Percentiles rank a stretch among this genome's conserved stretches.
Evolutionary conservation across 2,113 vertebrate species (phyloP).

Genomic region (Callionymus lyra): DNA sequence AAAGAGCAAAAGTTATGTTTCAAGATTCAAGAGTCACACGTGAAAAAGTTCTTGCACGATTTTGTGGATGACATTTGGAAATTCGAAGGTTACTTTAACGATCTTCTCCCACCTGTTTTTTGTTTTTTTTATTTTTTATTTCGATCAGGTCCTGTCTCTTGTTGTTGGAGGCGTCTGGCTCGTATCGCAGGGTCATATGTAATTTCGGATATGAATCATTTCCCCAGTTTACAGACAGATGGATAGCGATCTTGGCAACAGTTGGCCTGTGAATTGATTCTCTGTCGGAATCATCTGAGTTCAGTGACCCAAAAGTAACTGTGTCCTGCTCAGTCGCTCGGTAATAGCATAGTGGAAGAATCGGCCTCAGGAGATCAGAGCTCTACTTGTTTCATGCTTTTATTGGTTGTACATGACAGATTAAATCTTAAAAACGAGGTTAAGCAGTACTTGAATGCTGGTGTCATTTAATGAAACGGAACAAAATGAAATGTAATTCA

Average conservation of each 20-base stretch:
- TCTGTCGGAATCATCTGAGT: conserved; percentile 26
- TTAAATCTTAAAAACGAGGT: too few relatives aligned
- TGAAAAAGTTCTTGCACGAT: not conserved
- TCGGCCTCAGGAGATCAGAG: conserved; percentile 28
- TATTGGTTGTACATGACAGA: too few relatives aligned
- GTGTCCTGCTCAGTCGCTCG: conserved; percentile 22
- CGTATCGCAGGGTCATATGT: conserved; percentile 9
- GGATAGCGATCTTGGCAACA: conserved; percentile 2
- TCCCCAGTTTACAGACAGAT: conserved; percentile 1
- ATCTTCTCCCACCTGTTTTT: not conserved
- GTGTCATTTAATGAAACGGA: too few relatives aligned
- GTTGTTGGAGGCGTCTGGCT: conserved; percentile 15
- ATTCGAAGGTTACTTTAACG: too few relatives aligned
- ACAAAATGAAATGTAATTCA: too few relatives aligned
- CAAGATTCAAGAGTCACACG: not conserved
- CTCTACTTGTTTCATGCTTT: too few relatives aligned
- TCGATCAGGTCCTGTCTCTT: conserved; percentile 20
- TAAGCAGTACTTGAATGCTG: too few relatives aligned
- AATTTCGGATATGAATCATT: conserved; percentile 4
- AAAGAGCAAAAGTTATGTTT: conserved; percentile 15
- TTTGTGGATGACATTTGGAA: too few relatives aligned
- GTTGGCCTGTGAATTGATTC: conserved; percentile 17
- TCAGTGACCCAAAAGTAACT: conserved; percentile 38
- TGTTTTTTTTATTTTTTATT: conserved; percentile 10
- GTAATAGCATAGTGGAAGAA: conserved; percentile 19